Percentiles rank a stretch among this genome's conserved stretches.
phyloP scores from a whole-genome alignment of 1,140 invertebrate species.

The Gryon sp. region DNA sequence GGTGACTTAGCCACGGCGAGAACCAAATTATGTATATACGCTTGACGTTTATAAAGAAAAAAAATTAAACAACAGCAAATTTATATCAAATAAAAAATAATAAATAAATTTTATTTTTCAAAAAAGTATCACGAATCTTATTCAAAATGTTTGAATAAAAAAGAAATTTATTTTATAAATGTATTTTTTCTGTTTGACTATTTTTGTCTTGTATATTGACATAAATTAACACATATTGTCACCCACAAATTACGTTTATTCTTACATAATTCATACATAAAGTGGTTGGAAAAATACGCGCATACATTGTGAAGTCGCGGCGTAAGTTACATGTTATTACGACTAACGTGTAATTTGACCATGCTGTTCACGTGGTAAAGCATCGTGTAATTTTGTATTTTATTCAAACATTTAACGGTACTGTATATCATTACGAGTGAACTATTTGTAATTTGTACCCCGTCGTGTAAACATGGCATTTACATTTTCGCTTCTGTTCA shows the following conservation, averaged over 20 bases:
- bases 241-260: no score
- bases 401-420: constrained; percentile 56
- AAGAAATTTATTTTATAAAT: no score
- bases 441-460: constrained; percentile 60
- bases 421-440: constrained; percentile 57
- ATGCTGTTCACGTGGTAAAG: constrained; percentile 39
- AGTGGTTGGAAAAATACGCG: constrained; percentile 31
- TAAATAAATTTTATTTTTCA: no score
- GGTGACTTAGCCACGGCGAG: background rate
- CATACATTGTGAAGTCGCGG: constrained; percentile 26
- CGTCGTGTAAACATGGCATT: constrained; percentile 59
- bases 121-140: no score
- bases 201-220: no score
- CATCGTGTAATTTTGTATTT: constrained; percentile 61
- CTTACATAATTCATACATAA: constrained; percentile 33
- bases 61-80: no score
- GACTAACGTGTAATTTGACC: constrained; percentile 57
- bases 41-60: no score
- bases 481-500: constrained; percentile 58
- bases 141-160: no score
- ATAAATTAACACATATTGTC: no score
- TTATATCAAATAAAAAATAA: no score
- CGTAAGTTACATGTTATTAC: constrained; percentile 53
- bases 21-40: no score
- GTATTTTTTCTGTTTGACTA: no score